These are phyloP conservation scores for Falco concolor DNA, from an alignment of 2,797 vertebrate genomes.

Conservation along the genomic window DNA sequence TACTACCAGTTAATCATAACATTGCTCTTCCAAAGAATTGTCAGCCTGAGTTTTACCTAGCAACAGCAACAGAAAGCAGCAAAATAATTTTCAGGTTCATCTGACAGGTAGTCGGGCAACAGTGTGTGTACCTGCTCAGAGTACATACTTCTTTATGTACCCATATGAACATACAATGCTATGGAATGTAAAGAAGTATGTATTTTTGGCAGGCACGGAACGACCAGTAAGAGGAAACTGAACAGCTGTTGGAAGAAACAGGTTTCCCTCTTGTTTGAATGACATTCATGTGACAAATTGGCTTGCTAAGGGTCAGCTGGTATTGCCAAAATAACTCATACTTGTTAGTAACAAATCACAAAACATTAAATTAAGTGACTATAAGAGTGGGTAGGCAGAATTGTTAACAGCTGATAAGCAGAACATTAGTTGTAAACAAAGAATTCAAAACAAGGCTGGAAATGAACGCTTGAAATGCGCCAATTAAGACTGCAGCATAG, in stretches of 20 bases:
- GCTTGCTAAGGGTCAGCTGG: constrained; percentile 34
- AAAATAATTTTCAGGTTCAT: constrained; percentile 52
- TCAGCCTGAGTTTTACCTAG: constrained; percentile 3
- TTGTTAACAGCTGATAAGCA: neutral
- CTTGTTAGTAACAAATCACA: constrained; percentile 16
- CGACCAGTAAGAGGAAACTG: constrained; percentile 71
- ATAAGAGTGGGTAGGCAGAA: neutral
- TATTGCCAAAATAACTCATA: constrained; percentile 45
- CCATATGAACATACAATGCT: constrained; percentile 99
- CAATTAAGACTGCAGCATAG: neutral
- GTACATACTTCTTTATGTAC: constrained; percentile 99
- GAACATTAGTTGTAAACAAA: neutral
- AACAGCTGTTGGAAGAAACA: constrained; percentile 62
- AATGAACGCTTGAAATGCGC: neutral
- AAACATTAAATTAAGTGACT: constrained; percentile 17
- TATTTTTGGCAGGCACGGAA: constrained; percentile 92
- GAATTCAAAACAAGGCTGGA: constrained; percentile 19
- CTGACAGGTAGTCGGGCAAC: constrained; percentile 18
- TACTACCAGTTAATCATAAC: neutral
- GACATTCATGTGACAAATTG: constrained; percentile 58
- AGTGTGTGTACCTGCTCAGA: constrained; percentile 83
- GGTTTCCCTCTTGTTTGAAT: constrained; percentile 57
- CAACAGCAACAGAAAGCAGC: neutral
- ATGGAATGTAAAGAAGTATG: constrained; percentile 99
- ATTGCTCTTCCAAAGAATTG: neutral